These are phyloP conservation scores for Pharmacophagus antenor DNA, from an alignment of 2,888 invertebrate species.

Conservation along the genomic window DNA sequence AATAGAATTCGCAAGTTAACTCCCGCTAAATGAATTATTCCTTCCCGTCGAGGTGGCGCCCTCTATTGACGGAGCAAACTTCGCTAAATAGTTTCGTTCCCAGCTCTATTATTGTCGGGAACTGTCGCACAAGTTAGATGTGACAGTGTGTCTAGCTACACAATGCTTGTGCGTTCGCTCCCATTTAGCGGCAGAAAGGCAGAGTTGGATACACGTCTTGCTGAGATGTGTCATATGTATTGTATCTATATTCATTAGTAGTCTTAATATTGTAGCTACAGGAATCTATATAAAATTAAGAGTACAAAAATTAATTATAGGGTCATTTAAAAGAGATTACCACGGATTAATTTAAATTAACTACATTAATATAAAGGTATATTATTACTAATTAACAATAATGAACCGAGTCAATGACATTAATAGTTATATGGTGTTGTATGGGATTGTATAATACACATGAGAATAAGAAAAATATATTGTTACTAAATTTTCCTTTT, in stretches of 20 bases:
- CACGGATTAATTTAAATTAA: too few relatives aligned
- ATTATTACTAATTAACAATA: too few relatives aligned
- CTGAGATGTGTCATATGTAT: background rate
- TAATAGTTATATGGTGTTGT: too few relatives aligned
- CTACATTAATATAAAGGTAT: too few relatives aligned
- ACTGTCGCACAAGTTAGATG: constrained; percentile 69
- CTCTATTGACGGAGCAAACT: constrained; percentile 75
- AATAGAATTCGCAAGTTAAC: constrained; percentile 59
- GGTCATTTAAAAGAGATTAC: too few relatives aligned
- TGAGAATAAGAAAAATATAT: too few relatives aligned
- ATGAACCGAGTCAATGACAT: too few relatives aligned
- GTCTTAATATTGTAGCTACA: background rate
- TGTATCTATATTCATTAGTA: background rate
- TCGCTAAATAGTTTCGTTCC: constrained; percentile 77
- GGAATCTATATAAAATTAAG: background rate
- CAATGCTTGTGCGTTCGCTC: constrained; percentile 50
- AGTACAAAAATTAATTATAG: too few relatives aligned
- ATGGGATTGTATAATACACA: too few relatives aligned
- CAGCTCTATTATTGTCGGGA: constrained; percentile 72
- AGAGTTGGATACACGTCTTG: constrained; percentile 29
- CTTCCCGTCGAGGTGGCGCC: constrained; percentile 65
- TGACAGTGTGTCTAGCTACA: constrained; percentile 50
- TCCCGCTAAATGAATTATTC: constrained; percentile 76
- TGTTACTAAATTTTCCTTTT: too few relatives aligned
- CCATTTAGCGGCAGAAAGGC: constrained; percentile 35